A percentile compares a stretch with the other conserved stretches of the same genome.
phyloP scores from a whole-genome alignment of 1,140 invertebrate genomes.

The Ips typographus region DNA sequence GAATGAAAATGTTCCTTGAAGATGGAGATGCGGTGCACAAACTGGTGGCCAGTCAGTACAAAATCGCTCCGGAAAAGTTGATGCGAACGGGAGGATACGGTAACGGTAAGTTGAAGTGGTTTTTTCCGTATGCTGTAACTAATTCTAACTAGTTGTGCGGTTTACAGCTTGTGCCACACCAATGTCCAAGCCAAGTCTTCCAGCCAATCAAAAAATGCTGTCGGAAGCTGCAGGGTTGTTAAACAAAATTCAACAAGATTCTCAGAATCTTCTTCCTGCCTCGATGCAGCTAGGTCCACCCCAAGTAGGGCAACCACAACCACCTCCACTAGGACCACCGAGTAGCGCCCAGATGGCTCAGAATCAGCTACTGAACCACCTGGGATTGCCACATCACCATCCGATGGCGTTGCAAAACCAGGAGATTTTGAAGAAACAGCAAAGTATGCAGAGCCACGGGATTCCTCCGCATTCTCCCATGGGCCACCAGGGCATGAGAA shows the following conservation, averaged over 20 bases:
- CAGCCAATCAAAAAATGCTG: constrained; percentile 74
- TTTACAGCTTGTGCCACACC: constrained; percentile 67
- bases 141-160: background rate
- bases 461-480: constrained; percentile 60
- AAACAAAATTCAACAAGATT: constrained; percentile 71
- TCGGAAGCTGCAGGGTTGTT: constrained; percentile 68
- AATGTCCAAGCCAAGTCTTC: constrained; percentile 64
- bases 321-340: constrained; percentile 56
- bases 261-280: constrained; percentile 56
- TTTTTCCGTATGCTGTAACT: background rate
- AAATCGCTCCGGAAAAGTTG: constrained; percentile 93
- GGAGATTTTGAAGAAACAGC: constrained; percentile 59
- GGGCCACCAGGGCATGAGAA: constrained; percentile 64
- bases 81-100: constrained; percentile 93
- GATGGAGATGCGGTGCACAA: constrained; percentile 97
- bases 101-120: constrained; percentile 55
- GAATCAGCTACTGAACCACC: constrained; percentile 59
- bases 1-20: constrained; percentile 98
- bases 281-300: constrained; percentile 56
- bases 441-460: constrained; percentile 53
- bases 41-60: constrained; percentile 94
- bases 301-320: constrained; percentile 46
- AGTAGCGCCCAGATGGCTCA: constrained; percentile 46
- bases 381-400: constrained; percentile 65
- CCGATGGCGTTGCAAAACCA: constrained; percentile 60